Percentiles rank a stretch among this genome's conserved stretches.
These are phyloP conservation scores for Myotis davidii DNA, from an alignment of 2,113 vertebrate species.

Conservation along the genomic window DNA sequence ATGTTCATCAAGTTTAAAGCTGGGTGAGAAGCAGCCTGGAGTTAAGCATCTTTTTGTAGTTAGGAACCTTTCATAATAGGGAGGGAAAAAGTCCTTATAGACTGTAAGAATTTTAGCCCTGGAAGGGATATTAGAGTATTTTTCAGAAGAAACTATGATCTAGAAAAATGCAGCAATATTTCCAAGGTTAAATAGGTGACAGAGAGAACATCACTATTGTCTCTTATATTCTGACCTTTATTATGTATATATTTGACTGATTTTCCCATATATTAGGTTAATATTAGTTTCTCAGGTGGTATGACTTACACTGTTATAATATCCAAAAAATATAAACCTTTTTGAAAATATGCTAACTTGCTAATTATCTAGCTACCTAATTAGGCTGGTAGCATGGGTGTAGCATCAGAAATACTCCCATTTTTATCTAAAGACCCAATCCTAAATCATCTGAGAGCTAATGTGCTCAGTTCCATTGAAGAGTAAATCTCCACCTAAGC, in stretches of 20 bases:
- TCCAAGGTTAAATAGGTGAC: neutral
- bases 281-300: neutral
- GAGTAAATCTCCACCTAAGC: neutral
- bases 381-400: neutral
- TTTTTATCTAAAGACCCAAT: neutral
- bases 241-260: neutral
- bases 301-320: neutral
- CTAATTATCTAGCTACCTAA: conserved; percentile 16
- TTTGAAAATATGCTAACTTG: conserved; percentile 30
- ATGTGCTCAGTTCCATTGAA: neutral
- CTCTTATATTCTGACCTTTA: neutral
- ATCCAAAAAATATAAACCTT: conserved; percentile 6
- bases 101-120: conserved; percentile 6
- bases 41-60: neutral
- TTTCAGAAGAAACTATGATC: conserved; percentile 8
- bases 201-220: neutral
- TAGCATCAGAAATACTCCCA: neutral
- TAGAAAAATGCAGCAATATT: neutral
- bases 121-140: neutral
- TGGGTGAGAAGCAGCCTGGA: neutral
- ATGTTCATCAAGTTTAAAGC: neutral
- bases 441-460: neutral
- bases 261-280: neutral
- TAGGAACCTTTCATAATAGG: neutral
- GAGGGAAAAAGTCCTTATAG: neutral